Evolutionary conservation across 1,140 invertebrate species (phyloP).

Genomic region (Orchesella cincta): DNA sequence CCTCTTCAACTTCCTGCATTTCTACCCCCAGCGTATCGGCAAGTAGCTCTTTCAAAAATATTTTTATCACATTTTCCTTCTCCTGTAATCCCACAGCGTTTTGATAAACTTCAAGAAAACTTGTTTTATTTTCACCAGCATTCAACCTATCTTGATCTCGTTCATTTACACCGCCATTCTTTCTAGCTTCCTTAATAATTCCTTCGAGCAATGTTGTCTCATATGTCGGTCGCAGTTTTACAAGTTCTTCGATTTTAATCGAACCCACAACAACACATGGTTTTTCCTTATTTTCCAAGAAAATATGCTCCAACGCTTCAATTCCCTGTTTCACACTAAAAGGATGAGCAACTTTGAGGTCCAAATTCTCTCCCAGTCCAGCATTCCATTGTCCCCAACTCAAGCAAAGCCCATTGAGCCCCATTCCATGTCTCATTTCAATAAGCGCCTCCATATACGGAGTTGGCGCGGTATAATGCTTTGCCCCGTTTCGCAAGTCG

Average conservation of each 20-base stretch:
- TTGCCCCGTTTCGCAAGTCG: not conserved
- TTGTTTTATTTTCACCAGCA: not conserved
- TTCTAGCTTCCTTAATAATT: not conserved
- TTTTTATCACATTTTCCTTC: not conserved
- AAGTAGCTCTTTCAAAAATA: not conserved
- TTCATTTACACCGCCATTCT: too few relatives aligned
- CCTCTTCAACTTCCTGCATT: not conserved
- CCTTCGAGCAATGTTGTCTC: not conserved
- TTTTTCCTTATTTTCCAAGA: not conserved
- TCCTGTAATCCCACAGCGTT: not conserved
- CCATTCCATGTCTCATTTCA: not conserved
- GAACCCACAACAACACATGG: not conserved
- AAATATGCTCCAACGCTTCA: not conserved
- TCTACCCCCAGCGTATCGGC: not conserved
- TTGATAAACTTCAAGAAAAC: not conserved
- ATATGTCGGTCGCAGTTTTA: not conserved
- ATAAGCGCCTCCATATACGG: not conserved
- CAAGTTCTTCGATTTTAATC: not conserved
- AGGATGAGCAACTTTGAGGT: not conserved
- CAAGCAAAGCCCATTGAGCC: not conserved
- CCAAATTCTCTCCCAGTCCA: not conserved
- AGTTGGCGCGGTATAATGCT: not conserved
- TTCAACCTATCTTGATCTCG: not conserved
- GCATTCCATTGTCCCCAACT: not conserved
- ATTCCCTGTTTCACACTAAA: not conserved